Percentiles rank a stretch among this genome's conserved stretches.
These are phyloP conservation scores for Nipponacmea schrenckii DNA, from an alignment of 2,888 invertebrate genomes.

Conservation along the genomic window DNA sequence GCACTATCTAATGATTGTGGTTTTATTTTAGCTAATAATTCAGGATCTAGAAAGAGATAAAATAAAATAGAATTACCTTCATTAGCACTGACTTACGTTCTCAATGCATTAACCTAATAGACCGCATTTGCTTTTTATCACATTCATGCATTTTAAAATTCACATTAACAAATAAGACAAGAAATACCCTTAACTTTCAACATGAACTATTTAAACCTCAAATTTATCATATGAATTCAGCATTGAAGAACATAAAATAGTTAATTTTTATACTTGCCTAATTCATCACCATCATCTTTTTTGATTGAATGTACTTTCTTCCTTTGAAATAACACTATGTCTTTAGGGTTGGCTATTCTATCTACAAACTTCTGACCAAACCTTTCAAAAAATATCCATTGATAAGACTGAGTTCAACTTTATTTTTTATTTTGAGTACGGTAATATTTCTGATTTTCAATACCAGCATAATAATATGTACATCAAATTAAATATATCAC, in stretches of 20 bases:
- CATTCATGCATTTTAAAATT: too few relatives aligned
- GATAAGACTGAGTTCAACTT: neutral
- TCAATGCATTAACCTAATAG: too few relatives aligned
- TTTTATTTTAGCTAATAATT: conserved; percentile 24
- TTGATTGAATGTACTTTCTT: conserved; percentile 70
- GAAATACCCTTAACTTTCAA: too few relatives aligned
- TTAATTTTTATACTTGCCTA: conserved; percentile 2
- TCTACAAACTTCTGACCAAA: conserved; percentile 79
- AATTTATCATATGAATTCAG: too few relatives aligned
- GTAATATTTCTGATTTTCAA: too few relatives aligned
- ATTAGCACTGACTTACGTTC: neutral
- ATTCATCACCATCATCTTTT: conserved; percentile 54
- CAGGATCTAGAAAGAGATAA: conserved; percentile 22
- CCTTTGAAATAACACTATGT: conserved; percentile 80
- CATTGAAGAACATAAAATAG: too few relatives aligned
- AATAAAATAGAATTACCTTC: conserved; percentile 7
- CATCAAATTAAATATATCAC: too few relatives aligned
- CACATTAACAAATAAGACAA: too few relatives aligned
- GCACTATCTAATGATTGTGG: conserved; percentile 47
- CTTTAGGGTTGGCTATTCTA: conserved; percentile 85
- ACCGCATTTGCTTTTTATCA: too few relatives aligned
- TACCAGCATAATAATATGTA: too few relatives aligned
- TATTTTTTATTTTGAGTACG: too few relatives aligned
- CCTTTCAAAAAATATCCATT: conserved; percentile 42
- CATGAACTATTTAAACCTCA: too few relatives aligned